phyloP scores from a whole-genome alignment of 1,140 invertebrate species.

The Leptoteleia sp. region DNA sequence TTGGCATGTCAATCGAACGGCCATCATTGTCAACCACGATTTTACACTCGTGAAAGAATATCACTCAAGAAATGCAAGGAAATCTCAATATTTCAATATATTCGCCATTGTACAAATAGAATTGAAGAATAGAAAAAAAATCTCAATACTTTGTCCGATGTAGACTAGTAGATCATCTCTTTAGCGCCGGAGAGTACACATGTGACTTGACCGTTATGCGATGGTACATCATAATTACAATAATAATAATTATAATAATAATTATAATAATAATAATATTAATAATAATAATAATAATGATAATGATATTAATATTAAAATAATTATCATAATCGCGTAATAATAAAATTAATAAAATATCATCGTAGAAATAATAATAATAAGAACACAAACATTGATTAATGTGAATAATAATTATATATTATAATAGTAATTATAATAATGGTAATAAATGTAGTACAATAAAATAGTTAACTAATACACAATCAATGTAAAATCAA shows the following conservation, averaged over 20 bases:
- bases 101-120: slow-evolving; percentile 59
- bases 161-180: slow-evolving; percentile 78
- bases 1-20: slow-evolving; percentile 7
- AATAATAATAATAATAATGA: slow-evolving; percentile 70
- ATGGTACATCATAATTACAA: slow-evolving; percentile 63
- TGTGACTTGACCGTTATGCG: slow-evolving; percentile 70
- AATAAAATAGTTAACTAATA: slow-evolving; percentile 69
- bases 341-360: slow-evolving; percentile 69
- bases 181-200: slow-evolving; percentile 70
- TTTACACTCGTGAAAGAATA: slow-evolving; percentile 53
- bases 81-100: slow-evolving; percentile 72
- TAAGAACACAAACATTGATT: slow-evolving; percentile 66
- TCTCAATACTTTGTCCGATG: slow-evolving; percentile 78
- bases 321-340: slow-evolving; percentile 49
- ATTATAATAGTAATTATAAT: slow-evolving; percentile 69
- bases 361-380: slow-evolving; percentile 60
- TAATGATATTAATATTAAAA: slow-evolving; percentile 66
- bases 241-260: no score
- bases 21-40: slow-evolving; percentile 48
- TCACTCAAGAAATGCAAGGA: slow-evolving; percentile 63
- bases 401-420: slow-evolving; percentile 70
- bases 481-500: slow-evolving; percentile 71
- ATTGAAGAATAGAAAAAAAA: slow-evolving; percentile 63
- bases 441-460: slow-evolving; percentile 67
- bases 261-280: no score